Conservation (phyloP, 2,797 vertebrate genomes). For the Mormyrus proboscirostris region DNA sequence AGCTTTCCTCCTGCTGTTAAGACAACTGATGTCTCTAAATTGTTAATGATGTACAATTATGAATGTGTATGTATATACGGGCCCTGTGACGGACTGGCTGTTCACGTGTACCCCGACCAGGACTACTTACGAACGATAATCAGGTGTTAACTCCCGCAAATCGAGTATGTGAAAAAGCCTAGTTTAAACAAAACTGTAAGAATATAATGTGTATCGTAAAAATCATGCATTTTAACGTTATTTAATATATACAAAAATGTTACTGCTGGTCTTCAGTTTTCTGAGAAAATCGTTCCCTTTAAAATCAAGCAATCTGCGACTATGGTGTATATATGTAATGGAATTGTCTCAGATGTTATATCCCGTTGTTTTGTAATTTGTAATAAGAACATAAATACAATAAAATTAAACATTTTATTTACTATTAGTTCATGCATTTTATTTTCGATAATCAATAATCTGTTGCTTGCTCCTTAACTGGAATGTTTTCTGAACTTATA, state of each 20-base stretch:
- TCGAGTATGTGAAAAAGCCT: neutral
- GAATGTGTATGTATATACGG: neutral
- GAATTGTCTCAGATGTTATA: conserved; percentile 8
- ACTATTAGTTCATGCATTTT: neutral
- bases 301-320: neutral
- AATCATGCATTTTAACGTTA: neutral
- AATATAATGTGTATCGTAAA: neutral
- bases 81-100: neutral
- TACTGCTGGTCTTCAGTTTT: conserved; percentile 9
- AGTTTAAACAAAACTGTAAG: neutral
- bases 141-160: neutral
- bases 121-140: neutral
- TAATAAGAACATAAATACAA: conserved; percentile 8
- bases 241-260: conserved; percentile 5
- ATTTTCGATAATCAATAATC: neutral
- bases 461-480: neutral
- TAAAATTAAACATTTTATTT: neutral
- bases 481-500: neutral
- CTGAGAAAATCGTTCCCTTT: neutral
- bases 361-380: conserved; percentile 2
- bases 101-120: neutral
- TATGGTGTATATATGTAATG: conserved; percentile 6
- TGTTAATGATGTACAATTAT: neutral
- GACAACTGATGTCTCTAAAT: neutral
- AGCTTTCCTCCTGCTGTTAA: neutral